A percentile compares a stretch with the other conserved stretches of the same genome.
Evolutionary conservation across 2,113 vertebrate genomes (phyloP).

Genomic region (Sus scrofa): T2T-Sscrofa CM000812.6:47875501-47876000

Average conservation of each 20-base stretch:
- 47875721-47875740: not conserved
- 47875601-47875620: not conserved
- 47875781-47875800: not conserved
- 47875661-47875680: not conserved
- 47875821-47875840: conserved; percentile 31
- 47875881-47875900: not conserved
- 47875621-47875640: not conserved
- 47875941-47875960: not conserved
- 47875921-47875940: not conserved
- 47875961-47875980: not conserved
- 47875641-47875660: not conserved
- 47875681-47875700: not conserved
- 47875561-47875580: not conserved
- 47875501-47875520: not conserved
- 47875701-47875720: not conserved
- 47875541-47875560: not conserved
- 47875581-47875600: not conserved
- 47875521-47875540: not conserved
- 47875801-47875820: not conserved
- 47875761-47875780: not conserved
- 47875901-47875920: not conserved
- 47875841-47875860: not conserved
- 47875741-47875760: not conserved
- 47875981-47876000: not conserved
- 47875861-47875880: not conserved